Conservation (phyloP, 1,140 invertebrate genomes). For the Microplitis demolitor region DNA sequence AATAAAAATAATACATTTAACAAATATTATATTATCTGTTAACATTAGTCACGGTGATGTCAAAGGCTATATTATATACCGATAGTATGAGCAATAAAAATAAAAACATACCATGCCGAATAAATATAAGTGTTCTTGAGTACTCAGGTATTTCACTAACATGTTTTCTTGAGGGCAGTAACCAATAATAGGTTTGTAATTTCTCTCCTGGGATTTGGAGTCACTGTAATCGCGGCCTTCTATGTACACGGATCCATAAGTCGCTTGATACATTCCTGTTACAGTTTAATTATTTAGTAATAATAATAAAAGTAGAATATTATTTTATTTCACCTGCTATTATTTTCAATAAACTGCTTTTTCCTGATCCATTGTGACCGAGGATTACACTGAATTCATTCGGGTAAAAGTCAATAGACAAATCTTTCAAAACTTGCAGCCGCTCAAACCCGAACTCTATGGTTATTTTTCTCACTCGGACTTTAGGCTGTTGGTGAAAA, state of each 20-base stretch:
- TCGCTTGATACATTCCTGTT: constrained; percentile 66
- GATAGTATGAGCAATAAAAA: neutral
- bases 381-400: constrained; percentile 74
- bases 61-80: neutral
- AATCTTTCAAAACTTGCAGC: constrained; percentile 69
- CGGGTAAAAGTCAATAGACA: constrained; percentile 74
- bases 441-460: constrained; percentile 30
- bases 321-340: constrained; percentile 59
- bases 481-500: constrained; percentile 19
- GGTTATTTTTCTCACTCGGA: constrained; percentile 30
- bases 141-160: constrained; percentile 34
- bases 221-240: constrained; percentile 66
- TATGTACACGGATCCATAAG: constrained; percentile 65
- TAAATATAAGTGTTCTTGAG: constrained; percentile 33
- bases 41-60: neutral
- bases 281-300: neutral
- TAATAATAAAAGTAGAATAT: neutral
- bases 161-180: constrained; percentile 51
- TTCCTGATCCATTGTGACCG: constrained; percentile 70
- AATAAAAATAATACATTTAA: neutral
- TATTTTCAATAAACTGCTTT: constrained; percentile 66
- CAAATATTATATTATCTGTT: neutral
- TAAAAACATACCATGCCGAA: constrained; percentile 37
- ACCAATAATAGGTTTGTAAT: constrained; percentile 37
- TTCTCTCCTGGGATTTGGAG: constrained; percentile 23